Conservation (phyloP, 2,888 invertebrate species). For the Drosophila birchii region DNA sequence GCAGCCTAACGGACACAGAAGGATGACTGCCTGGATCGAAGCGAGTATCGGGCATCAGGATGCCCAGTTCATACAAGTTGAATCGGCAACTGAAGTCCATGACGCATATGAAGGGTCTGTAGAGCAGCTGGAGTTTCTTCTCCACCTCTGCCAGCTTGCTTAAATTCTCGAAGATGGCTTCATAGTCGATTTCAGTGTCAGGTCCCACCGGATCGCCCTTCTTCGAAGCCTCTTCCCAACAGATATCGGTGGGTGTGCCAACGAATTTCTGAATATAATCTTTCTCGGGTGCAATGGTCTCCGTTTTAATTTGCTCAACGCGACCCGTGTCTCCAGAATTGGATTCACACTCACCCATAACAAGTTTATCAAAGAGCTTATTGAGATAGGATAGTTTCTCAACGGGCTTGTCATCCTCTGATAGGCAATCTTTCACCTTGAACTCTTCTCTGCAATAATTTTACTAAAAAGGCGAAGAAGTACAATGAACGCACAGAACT, state of each 20-base stretch:
- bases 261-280: neutral
- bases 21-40: slow-evolving; percentile 62
- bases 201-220: slow-evolving; percentile 13
- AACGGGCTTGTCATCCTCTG: neutral
- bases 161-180: slow-evolving; percentile 53
- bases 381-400: neutral
- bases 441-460: slow-evolving; percentile 1
- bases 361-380: slow-evolving; percentile 20
- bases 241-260: neutral
- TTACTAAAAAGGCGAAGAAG: neutral
- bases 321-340: neutral
- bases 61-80: slow-evolving; percentile 53
- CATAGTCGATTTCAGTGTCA: slow-evolving; percentile 51
- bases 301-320: neutral
- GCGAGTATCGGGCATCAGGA: slow-evolving; percentile 50
- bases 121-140: slow-evolving; percentile 54
- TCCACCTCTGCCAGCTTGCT: slow-evolving; percentile 42
- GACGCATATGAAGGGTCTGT: slow-evolving; percentile 59
- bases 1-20: slow-evolving; percentile 41
- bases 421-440: neutral
- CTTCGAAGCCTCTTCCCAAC: slow-evolving; percentile 9
- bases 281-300: neutral
- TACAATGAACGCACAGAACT: neutral
- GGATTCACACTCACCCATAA: neutral
- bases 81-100: slow-evolving; percentile 56